Base-by-base conservation (phyloP, 23 tunicate genomes). In the Trididemnum clinides region DNA sequence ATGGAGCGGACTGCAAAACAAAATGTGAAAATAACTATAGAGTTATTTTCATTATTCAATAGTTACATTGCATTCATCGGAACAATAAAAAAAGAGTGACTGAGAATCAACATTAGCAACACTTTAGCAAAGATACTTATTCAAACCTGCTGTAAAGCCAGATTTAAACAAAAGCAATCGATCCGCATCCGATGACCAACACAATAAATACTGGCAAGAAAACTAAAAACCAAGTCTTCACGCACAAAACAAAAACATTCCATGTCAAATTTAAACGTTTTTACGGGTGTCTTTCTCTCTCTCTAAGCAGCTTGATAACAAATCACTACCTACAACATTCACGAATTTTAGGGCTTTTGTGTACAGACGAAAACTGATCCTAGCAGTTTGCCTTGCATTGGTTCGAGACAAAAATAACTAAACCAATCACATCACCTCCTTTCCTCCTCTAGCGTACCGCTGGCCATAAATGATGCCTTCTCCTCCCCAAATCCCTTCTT, bases 401-500 rank as follows among this genome's bases (percentile, higher is more conserved):
- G n/a, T n/a, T n/a, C n/a, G n/a, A n/a, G n/a, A n/a, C n/a, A n/a
- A n/a, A n/a, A n/a, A n/a, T n/a, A n/a, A n/a, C n/a, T n/a, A n/a
- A n/a, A n/a, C n/a, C n/a, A n/a, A 44, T 44, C 54, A 44, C 10
- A 4, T 69, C 30, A 69, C 76, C 37, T 37, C 57, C n/a, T 39
- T 73, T 37, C 80, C 57, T 18, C 57, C 38, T 7, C 80, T 5
- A 39, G 80, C 57, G 38, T 36, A 22, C n/a, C 80, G 23, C 29
- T 37, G 57, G 10, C 83, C 83, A 2, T 3, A 3, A 2, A 78
- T 54, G 38, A 10, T 2, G 5, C 86, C 89, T 36, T 92, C 97
- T 0, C 97, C 97, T 27, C 84, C 92, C 91, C 92, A 92, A 29
- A 92, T 50, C 20, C 85, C 89, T 1, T 83, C 23, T 10, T 78